Evolutionary conservation across 2,888 invertebrate species (phyloP).

Genomic region (Rutpela maculata): DNA sequence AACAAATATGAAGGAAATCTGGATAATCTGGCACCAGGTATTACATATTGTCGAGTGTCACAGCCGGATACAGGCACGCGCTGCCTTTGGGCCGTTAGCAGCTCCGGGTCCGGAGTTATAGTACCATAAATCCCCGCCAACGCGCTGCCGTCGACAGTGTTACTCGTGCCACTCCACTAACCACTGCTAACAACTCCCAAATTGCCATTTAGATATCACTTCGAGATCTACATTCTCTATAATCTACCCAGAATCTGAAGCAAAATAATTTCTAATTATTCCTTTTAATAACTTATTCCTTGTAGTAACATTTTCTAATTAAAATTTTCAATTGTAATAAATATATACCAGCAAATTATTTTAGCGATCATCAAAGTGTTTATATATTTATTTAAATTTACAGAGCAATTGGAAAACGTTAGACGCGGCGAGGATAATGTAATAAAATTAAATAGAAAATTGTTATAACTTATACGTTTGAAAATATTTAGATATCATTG

Average conservation of each 20-base stretch:
- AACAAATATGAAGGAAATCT: slow-evolving; percentile 67
- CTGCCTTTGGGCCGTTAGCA: slow-evolving; percentile 63
- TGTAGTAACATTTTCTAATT: background rate
- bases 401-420: no score
- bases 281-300: slow-evolving; percentile 17
- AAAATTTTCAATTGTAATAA: background rate
- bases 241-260: slow-evolving; percentile 44
- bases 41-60: slow-evolving; percentile 66
- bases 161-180: slow-evolving; percentile 71
- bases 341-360: background rate
- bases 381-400: no score
- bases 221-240: slow-evolving; percentile 57
- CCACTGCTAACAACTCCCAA: slow-evolving; percentile 73
- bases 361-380: no score
- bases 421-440: no score
- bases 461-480: no score
- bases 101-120: slow-evolving; percentile 59
- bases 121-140: slow-evolving; percentile 69
- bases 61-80: slow-evolving; percentile 66
- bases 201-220: slow-evolving; percentile 71
- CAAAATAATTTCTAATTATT: slow-evolving; percentile 35
- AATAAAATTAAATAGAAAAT: no score
- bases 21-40: slow-evolving; percentile 67
- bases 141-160: slow-evolving; percentile 69
- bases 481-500: no score